Evolutionary conservation across 2,797 vertebrate species (phyloP).

Genomic region (Cyclura pinguis): DNA sequence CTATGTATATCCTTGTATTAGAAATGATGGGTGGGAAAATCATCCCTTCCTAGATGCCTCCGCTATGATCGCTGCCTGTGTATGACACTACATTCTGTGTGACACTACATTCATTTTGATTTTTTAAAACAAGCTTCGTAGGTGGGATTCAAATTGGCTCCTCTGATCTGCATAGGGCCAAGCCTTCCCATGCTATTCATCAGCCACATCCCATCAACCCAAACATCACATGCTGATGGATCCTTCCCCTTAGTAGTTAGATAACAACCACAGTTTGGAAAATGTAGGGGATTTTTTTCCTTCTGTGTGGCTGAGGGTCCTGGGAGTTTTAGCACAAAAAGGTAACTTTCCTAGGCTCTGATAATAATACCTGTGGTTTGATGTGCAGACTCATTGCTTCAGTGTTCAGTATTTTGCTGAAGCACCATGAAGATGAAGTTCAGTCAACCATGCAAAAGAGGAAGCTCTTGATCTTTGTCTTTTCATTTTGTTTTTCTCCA

Average conservation of each 20-base stretch:
- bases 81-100: too few species aligned
- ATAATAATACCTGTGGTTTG: conserved; percentile 50
- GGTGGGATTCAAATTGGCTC: neutral
- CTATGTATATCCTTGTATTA: neutral
- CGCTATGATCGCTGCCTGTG: neutral
- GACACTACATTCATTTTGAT: neutral
- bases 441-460: neutral
- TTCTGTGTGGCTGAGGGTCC: too few species aligned
- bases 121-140: neutral
- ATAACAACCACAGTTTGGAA: conserved; percentile 25
- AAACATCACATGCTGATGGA: neutral
- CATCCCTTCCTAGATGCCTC: neutral
- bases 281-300: too few species aligned
- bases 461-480: conserved; percentile 26
- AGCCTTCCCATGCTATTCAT: conserved; percentile 23
- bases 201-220: conserved; percentile 41
- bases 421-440: conserved; percentile 13
- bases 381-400: conserved; percentile 33
- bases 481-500: conserved; percentile 51
- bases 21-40: neutral
- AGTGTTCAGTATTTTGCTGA: conserved; percentile 46
- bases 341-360: neutral
- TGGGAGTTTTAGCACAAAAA: too few species aligned
- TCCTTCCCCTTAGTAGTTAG: conserved; percentile 53
- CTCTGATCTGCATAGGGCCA: conserved; percentile 50